phyloP scores from a whole-genome alignment of 2,797 vertebrate genomes.

The Melanotaenia pygmaea region DNA sequence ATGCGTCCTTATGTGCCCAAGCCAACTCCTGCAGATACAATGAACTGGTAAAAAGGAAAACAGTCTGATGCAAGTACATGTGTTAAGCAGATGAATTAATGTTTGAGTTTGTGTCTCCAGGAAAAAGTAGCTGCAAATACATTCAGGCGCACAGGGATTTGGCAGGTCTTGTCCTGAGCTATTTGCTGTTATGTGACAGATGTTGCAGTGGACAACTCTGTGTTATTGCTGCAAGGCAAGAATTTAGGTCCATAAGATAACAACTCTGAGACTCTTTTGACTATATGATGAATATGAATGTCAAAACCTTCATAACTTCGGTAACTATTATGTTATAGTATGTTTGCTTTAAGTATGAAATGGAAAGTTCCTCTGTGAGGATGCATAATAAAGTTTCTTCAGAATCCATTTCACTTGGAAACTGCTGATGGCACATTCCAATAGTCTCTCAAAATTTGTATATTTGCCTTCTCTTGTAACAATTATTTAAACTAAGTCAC shows the following conservation, averaged over 20 bases:
- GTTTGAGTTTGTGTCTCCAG: slow-evolving; percentile 59
- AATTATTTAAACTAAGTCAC: slow-evolving; percentile 41
- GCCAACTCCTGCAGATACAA: slow-evolving; percentile 22
- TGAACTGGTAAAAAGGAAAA: slow-evolving; percentile 46
- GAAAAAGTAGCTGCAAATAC: slow-evolving; percentile 65
- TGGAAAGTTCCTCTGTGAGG: not conserved
- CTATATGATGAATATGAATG: not conserved
- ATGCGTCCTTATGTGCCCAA: not conserved
- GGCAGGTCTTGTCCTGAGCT: slow-evolving; percentile 35
- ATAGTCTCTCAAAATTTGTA: slow-evolving; percentile 8
- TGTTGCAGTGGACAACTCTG: slow-evolving; percentile 34
- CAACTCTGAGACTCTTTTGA: not conserved
- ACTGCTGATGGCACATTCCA: not conserved
- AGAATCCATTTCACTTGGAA: not conserved
- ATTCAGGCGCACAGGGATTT: slow-evolving; percentile 36
- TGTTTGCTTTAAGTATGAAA: not conserved
- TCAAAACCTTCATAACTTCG: not conserved
- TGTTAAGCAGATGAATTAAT: slow-evolving; percentile 72
- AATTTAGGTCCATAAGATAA: not conserved
- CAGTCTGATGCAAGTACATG: slow-evolving; percentile 60
- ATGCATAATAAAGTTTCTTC: not conserved
- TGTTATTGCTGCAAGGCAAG: slow-evolving; percentile 13
- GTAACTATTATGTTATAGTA: not conserved
- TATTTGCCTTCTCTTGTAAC: not conserved
- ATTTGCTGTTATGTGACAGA: slow-evolving; percentile 46